Conservation (phyloP, 2,888 invertebrate species). For the Strigamia crassipes region DNA sequence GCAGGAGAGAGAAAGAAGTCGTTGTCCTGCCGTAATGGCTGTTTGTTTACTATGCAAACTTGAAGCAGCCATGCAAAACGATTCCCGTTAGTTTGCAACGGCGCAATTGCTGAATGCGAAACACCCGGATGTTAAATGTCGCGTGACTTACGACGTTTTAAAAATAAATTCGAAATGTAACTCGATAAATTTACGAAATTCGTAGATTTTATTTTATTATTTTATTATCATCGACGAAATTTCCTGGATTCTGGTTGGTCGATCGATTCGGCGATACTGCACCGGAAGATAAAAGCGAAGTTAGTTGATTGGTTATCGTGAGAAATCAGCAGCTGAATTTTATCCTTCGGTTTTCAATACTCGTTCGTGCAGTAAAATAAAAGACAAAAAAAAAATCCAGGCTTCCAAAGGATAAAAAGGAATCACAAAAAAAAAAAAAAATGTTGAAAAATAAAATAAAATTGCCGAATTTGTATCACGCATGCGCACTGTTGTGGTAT, state of each 20-base stretch:
- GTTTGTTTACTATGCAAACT: slow-evolving; percentile 26
- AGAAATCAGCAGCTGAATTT: slow-evolving; percentile 8
- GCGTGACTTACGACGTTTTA: not conserved
- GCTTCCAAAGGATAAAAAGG: too few species aligned
- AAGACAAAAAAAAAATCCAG: not conserved
- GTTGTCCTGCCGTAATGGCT: not conserved
- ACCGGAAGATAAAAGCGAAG: slow-evolving; percentile 22
- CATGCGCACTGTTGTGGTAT: too few species aligned
- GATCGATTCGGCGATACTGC: not conserved
- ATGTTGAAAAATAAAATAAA: too few species aligned
- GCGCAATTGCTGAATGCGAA: not conserved
- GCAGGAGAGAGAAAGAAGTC: not conserved
- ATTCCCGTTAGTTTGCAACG: not conserved
- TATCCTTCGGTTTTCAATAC: not conserved
- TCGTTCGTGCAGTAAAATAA: not conserved
- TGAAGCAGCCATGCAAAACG: slow-evolving; percentile 39
- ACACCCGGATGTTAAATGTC: not conserved
- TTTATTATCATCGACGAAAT: not conserved
- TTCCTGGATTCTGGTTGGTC: not conserved
- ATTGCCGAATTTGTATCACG: too few species aligned
- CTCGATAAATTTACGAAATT: not conserved
- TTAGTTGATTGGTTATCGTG: not conserved
- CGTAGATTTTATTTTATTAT: not conserved
- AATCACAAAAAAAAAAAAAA: too few species aligned
- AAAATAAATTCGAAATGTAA: not conserved